A percentile compares a stretch with the other conserved stretches of the same genome.
Evolutionary conservation across 2,113 vertebrate genomes (phyloP).

Genomic region (Pluvialis apricaria): DNA sequence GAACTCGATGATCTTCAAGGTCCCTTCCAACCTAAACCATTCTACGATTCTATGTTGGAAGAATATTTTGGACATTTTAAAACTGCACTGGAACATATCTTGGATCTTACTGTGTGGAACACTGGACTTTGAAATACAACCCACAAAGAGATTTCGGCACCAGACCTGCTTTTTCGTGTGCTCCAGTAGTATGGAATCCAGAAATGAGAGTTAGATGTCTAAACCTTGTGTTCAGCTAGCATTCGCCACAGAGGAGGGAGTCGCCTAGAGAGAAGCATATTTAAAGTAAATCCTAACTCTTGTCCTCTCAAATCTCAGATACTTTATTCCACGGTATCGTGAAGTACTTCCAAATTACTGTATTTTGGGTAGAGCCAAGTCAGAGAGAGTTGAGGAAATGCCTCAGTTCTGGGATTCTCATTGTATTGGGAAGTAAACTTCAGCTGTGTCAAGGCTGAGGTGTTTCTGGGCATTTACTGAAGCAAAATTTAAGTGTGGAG

Average conservation of each 20-base stretch:
- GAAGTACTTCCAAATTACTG: background rate
- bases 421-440: background rate
- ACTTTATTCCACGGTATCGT: background rate
- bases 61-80: background rate
- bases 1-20: no score
- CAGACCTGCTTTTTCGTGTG: background rate
- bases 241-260: background rate
- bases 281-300: background rate
- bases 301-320: background rate
- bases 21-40: no score
- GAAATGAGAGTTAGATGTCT: background rate
- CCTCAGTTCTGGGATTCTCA: background rate
- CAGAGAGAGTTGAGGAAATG: background rate
- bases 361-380: background rate
- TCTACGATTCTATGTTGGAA: background rate
- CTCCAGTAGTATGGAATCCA: background rate
- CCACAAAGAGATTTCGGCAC: background rate
- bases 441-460: background rate
- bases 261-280: background rate
- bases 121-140: background rate
- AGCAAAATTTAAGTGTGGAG: background rate
- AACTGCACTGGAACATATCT: background rate
- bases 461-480: background rate
- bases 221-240: background rate
- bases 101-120: background rate